Evolutionary conservation across 2,888 invertebrate species (phyloP).

Genomic region (Rugalucina vietnamica): DNA sequence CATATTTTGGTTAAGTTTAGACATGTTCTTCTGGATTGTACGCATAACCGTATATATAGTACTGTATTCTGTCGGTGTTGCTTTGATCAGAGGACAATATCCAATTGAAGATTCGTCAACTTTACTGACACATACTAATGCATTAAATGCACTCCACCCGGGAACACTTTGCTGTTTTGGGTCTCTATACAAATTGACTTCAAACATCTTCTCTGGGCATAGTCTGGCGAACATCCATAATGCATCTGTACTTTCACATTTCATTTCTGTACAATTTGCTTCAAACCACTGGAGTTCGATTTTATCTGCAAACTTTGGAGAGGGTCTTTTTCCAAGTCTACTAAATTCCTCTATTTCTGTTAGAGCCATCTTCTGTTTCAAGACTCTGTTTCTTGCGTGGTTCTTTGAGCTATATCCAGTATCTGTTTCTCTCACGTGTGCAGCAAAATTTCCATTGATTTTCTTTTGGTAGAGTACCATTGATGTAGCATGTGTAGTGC

Average conservation of each 20-base stretch:
- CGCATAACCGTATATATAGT: neutral
- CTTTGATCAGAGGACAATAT: neutral
- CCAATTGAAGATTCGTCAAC: neutral
- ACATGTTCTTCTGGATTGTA: neutral
- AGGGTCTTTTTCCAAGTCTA: neutral
- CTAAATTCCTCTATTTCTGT: neutral
- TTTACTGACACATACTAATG: neutral
- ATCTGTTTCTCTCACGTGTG: neutral
- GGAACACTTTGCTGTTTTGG: neutral
- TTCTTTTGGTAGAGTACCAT: neutral
- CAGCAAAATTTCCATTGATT: neutral
- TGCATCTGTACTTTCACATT: neutral
- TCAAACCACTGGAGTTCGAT: conserved; percentile 4
- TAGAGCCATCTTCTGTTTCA: neutral
- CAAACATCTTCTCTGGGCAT: neutral
- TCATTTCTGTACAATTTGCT: neutral
- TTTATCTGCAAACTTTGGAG: neutral
- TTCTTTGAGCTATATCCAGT: neutral
- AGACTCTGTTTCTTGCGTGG: neutral
- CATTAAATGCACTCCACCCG: neutral
- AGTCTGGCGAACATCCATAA: neutral
- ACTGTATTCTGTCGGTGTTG: neutral
- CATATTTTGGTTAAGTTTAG: neutral
- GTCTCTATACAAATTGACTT: neutral
- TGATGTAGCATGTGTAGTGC: neutral